These are phyloP conservation scores for Tachina grossa DNA, from an alignment of 2,888 invertebrate species.

Conservation along the genomic window DNA sequence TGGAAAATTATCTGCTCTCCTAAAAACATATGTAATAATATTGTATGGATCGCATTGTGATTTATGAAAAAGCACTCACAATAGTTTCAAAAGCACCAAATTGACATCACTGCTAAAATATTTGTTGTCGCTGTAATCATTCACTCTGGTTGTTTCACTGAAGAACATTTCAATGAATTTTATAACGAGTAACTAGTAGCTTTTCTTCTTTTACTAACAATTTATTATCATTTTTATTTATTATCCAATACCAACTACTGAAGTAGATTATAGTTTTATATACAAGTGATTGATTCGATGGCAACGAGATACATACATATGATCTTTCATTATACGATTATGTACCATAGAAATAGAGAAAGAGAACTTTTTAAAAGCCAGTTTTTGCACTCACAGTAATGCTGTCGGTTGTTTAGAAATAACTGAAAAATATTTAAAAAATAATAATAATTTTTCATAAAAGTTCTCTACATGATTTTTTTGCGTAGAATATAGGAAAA, in stretches of 20 bases:
- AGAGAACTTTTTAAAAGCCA: too few relatives aligned
- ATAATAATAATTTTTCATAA: too few relatives aligned
- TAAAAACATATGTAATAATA: too few relatives aligned
- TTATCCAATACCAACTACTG: slow-evolving; percentile 7
- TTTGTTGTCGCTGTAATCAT: not conserved
- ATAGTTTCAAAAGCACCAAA: not conserved
- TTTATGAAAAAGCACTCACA: too few relatives aligned
- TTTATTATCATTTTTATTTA: not conserved
- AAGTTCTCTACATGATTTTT: too few relatives aligned
- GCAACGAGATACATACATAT: not conserved
- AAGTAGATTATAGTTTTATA: not conserved
- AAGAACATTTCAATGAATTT: slow-evolving; percentile 32
- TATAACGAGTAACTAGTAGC: slow-evolving; percentile 41
- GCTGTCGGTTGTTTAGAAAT: too few relatives aligned
- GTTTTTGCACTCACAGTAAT: too few relatives aligned
- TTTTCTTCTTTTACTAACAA: not conserved
- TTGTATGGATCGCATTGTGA: too few relatives aligned
- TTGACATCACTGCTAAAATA: not conserved
- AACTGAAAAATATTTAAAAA: too few relatives aligned
- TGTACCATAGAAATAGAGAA: too few relatives aligned
- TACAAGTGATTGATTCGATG: not conserved
- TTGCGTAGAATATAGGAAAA: too few relatives aligned
- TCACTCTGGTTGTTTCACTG: slow-evolving; percentile 13
- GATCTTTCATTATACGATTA: not conserved
- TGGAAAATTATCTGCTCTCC: too few relatives aligned